Evolutionary conservation across 2,113 vertebrate species (phyloP).

Genomic region (Nymphicus hollandicus): DNA sequence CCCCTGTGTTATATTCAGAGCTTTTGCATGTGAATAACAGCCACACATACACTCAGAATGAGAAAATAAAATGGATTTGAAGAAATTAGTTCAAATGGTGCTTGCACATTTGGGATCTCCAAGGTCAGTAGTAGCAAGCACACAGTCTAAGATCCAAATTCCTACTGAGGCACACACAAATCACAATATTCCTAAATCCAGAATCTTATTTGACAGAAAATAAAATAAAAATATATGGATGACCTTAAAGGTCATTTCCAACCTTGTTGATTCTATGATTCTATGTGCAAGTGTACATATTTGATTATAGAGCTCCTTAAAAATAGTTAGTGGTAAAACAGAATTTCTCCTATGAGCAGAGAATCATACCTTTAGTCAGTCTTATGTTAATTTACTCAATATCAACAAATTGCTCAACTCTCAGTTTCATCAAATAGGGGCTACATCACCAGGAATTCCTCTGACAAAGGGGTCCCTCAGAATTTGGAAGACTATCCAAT

Average conservation of each 20-base stretch:
- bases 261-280: background rate
- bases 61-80: background rate
- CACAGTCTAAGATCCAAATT: background rate
- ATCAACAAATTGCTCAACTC: background rate
- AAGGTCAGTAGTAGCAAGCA: background rate
- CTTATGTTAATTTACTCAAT: background rate
- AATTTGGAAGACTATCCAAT: background rate
- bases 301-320: background rate
- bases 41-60: background rate
- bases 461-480: background rate
- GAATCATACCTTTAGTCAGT: background rate
- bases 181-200: background rate
- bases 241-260: background rate
- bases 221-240: background rate
- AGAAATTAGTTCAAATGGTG: background rate
- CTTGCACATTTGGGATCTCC: background rate
- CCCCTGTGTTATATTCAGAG: fast-evolving
- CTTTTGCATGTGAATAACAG: background rate
- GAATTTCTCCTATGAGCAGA: background rate
- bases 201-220: background rate
- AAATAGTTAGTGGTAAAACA: background rate
- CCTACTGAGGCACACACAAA: background rate
- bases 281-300: background rate
- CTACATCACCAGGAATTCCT: background rate
- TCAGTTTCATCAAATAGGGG: background rate